Conservation (phyloP, 2,888 invertebrate species). For the Machimus atricapillus region DNA sequence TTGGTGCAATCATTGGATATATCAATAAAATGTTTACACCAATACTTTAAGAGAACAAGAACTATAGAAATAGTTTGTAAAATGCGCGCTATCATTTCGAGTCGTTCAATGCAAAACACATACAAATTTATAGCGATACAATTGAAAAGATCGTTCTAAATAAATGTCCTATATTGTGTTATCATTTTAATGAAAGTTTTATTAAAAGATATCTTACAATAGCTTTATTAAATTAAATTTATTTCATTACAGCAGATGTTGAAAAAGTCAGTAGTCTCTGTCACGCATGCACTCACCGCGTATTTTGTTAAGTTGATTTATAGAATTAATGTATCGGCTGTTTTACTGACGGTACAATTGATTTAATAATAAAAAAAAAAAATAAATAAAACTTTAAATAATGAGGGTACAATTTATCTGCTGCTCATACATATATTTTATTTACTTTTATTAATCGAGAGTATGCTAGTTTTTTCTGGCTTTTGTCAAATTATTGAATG, state of each 20-base stretch:
- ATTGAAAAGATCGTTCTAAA: background rate
- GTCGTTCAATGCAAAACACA: background rate
- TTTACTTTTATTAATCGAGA: background rate
- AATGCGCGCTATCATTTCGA: background rate
- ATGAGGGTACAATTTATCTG: background rate
- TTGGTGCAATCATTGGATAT: background rate
- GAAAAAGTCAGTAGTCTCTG: background rate
- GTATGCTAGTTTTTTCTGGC: background rate
- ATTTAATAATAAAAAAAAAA: background rate
- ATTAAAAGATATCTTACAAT: background rate
- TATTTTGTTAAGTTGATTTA: background rate
- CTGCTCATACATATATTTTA: background rate
- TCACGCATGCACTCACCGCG: background rate
- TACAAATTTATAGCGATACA: background rate
- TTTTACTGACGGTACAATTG: background rate
- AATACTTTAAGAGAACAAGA: background rate
- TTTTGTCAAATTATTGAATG: background rate
- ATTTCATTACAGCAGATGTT: background rate
- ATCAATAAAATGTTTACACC: background rate
- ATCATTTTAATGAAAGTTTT: background rate
- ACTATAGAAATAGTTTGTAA: background rate
- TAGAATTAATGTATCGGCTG: background rate
- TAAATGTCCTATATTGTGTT: background rate
- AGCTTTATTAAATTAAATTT: background rate
- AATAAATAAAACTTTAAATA: background rate